Percentiles rank a stretch among this genome's conserved stretches.
phyloP scores from a whole-genome alignment of 2,113 vertebrate genomes.

The Oceanodroma tethys region DNA sequence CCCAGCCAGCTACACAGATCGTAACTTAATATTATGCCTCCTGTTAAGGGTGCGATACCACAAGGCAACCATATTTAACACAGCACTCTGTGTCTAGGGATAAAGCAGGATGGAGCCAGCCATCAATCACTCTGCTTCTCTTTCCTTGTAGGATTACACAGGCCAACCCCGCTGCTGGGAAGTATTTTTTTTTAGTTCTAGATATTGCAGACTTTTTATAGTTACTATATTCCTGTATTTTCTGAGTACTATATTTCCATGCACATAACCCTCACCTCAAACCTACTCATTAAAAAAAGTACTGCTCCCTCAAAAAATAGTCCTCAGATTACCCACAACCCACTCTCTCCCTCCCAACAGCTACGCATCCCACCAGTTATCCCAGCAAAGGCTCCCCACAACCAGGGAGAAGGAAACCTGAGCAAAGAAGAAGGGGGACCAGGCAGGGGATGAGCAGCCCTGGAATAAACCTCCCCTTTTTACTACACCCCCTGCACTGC shows the following conservation, averaged over 20 bases:
- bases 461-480: not conserved
- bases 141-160: not conserved
- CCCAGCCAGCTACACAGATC: not conserved
- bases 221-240: not conserved
- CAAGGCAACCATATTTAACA: conserved; percentile 9
- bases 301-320: not conserved
- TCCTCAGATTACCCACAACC: not conserved
- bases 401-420: not conserved
- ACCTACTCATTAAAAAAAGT: not conserved
- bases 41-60: not conserved
- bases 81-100: not conserved
- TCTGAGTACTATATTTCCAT: not conserved
- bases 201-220: not conserved
- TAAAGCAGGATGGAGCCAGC: not conserved
- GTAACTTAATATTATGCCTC: conserved; percentile 12
- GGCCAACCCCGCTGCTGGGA: not conserved
- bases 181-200: conserved; percentile 4
- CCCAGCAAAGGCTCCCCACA: not conserved
- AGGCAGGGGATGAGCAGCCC: not conserved
- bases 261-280: not conserved
- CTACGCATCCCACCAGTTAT: not conserved
- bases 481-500: not conserved
- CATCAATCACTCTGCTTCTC: conserved; percentile 8
- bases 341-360: not conserved
- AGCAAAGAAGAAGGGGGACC: not conserved